Base-by-base conservation (phyloP, 1,140 invertebrate genomes). In the Drosophila seguyi region DNA sequence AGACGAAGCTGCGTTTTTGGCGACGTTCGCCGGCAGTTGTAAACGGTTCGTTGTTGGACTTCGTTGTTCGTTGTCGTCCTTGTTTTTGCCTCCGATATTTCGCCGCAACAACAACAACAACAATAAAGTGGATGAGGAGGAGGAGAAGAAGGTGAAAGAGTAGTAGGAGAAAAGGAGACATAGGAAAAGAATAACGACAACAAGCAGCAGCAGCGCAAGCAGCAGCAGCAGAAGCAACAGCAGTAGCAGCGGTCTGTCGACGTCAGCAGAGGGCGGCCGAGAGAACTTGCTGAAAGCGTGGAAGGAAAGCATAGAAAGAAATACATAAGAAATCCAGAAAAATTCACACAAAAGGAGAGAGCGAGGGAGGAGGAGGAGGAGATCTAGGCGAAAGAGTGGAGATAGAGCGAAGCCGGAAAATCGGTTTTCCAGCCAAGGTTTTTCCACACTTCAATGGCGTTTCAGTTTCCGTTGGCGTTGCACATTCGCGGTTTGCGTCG, bases 391-490 rank as follows among this genome's bases (percentile, higher is more conserved):
- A 44, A 67, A 20, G 34, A 39, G 31, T 52, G 47, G 38, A 29
- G 50, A 63, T 56, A 63, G 61, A 63, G 61, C 53, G 39, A 20
- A 55, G 60, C 27, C 38, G 62, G 47, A 62, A 69, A 67, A 50
- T 50, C 62, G 61, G 36, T 66, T 69, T 69, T 42, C 61, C 56
- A 63, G 56, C 61, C 61, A 58, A 59, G 42, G 45, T 50, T 76
- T 87, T 87, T 83, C 80, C 80, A 91, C 88, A 88, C 88, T 91
- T 87, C 88, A 91, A 91, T 91, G 81, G 79, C 84, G 86, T 69
- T 79, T 90, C 83, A 36, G 61, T 63, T 63, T 63, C 66, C 48
- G 62, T 66, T 60, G 55, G 62, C 41, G 55, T 66, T 66, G 62
- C 53, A 66, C 41, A 66, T 45, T 66, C 62, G 62, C 62, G 62